Evolutionary conservation across 2,888 invertebrate species (phyloP).

Genomic region (Aplocera efformata): DNA sequence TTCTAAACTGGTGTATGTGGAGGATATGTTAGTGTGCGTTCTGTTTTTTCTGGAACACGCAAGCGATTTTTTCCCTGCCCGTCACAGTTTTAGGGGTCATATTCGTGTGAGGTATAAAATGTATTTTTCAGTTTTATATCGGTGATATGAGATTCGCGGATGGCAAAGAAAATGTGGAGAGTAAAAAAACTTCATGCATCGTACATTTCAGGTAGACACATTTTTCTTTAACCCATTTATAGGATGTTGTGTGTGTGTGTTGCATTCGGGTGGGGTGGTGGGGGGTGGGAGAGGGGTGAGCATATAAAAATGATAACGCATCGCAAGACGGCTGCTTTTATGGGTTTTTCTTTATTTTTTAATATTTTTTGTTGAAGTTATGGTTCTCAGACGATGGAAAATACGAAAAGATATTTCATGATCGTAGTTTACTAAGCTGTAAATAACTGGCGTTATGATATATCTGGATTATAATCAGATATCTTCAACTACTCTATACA

Average conservation of each 20-base stretch:
- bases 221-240: conserved; percentile 81
- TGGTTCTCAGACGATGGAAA: conserved; percentile 25
- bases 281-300: conserved; percentile 57
- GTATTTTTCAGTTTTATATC: conserved; percentile 81
- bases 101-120: conserved; percentile 52
- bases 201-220: conserved; percentile 81
- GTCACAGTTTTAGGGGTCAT: conserved; percentile 23
- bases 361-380: conserved; percentile 70
- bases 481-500: background rate
- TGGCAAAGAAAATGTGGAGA: conserved; percentile 78
- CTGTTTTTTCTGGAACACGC: conserved; percentile 54
- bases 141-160: conserved; percentile 80
- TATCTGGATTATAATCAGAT: no score
- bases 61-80: conserved; percentile 38
- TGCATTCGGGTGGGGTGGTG: conserved; percentile 51
- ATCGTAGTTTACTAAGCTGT: conserved; percentile 18
- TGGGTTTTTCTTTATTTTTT: conserved; percentile 78
- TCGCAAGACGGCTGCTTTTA: conserved; percentile 80
- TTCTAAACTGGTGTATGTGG: conserved; percentile 70
- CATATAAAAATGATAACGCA: conserved; percentile 81
- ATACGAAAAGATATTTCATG: conserved; percentile 23
- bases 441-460: background rate
- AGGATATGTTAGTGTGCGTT: conserved; percentile 57
- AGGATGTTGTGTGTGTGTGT: conserved; percentile 60
- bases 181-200: conserved; percentile 76